phyloP scores from a whole-genome alignment of 2,797 vertebrate genomes.

The Hemitrygon akajei region DNA sequence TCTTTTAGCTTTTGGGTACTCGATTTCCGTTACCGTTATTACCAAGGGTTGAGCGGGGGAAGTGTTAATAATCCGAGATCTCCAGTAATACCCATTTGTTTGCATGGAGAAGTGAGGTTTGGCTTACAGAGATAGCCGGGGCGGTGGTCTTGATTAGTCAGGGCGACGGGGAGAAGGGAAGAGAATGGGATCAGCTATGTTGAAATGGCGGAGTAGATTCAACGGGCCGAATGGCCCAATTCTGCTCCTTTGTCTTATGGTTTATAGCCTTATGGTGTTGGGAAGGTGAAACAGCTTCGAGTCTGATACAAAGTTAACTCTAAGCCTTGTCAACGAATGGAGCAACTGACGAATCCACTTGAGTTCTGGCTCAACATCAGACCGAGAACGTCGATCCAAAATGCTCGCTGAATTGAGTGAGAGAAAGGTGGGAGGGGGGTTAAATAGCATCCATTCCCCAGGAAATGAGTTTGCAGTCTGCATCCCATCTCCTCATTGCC shows the following conservation, averaged over 20 bases:
- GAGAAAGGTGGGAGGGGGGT: background rate
- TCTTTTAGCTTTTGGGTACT: background rate
- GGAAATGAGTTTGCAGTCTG: background rate
- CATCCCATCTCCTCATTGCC: background rate
- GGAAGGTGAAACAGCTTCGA: background rate
- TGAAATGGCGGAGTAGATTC: no score
- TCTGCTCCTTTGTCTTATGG: no score
- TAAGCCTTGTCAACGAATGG: background rate
- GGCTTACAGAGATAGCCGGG: background rate
- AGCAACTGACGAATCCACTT: background rate
- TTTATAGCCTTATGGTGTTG: no score
- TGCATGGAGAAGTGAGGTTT: no score
- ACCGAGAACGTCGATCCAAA: background rate
- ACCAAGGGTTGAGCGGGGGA: background rate
- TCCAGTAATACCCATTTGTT: no score
- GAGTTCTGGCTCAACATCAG: background rate
- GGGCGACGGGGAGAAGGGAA: no score
- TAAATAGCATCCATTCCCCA: background rate
- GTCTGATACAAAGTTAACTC: background rate
- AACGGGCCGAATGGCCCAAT: no score
- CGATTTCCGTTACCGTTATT: no score
- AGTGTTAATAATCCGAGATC: background rate
- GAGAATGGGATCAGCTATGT: no score
- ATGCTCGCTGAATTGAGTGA: background rate
- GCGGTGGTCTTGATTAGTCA: no score